Evolutionary conservation across 1,140 invertebrate species (phyloP), one percentile per base, ranked within the genome.

Genomic region (Drosophila sp.): DNA sequence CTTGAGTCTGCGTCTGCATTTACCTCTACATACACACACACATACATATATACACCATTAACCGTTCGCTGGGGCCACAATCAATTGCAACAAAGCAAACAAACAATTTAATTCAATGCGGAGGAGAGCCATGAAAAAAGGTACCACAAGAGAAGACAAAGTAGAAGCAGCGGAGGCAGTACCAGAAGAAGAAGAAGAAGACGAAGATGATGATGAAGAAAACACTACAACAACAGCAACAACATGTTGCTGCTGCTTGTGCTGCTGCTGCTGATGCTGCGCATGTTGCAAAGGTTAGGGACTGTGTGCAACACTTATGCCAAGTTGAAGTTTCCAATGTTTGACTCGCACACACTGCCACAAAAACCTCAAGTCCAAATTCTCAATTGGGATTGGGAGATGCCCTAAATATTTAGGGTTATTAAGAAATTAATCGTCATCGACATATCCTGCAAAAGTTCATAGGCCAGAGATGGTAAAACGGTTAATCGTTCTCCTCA

Each of bases 61-160:
- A 87, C 82, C 89, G 78, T 90, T 90, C 66, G 83, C 82, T 79
- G 76, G 77, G 84, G 64, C 72, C 84, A 90, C 85, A 89, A 89
- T 89, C 84, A 90, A 80, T 85, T 89, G 84, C 80, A 85, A 78
- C 76, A 90, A 90, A 90, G 75, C 87, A 90, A 90, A 90, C 82
- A 90, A 90, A 90, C 87, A 90, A 87, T 90, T 90, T 90, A 90
- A 90, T 90, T 90, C 87, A 90, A 90, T 90, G 87, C 84, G 84
- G 80, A 72, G 75, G 74, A 56, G 57, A 78, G 67, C 73, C 73
- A 69, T 75, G 73, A 75, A 75, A 74, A 17, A 75, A 50, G 61
- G 44, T 33, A 66, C 40, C 74, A 72, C 38, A 64, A 70, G 63
- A 70, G 63, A 70, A 77, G 66, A 72, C 62, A 62, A 60, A 67